Percentiles rank a stretch among this genome's conserved stretches.
These are phyloP conservation scores for Alethe castanea DNA, from an alignment of 2,113 vertebrate species.

Conservation along the genomic window DNA sequence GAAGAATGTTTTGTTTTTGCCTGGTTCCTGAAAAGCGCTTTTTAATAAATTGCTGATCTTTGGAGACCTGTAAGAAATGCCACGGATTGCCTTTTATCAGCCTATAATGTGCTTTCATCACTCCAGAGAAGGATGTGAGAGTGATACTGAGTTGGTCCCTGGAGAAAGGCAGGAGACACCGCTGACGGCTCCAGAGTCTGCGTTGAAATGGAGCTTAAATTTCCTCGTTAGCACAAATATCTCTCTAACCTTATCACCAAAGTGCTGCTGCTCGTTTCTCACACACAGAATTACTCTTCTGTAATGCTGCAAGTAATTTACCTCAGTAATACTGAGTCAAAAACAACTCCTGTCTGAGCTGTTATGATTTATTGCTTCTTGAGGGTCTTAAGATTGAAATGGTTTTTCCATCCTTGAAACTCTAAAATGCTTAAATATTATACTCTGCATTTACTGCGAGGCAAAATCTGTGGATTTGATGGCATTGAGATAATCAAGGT, in stretches of 20 bases:
- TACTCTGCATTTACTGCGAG: background rate
- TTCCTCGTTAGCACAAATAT: background rate
- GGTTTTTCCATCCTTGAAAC: background rate
- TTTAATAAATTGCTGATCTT: slow-evolving; percentile 58
- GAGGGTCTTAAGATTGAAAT: background rate
- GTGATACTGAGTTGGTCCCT: slow-evolving; percentile 32
- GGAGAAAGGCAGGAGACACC: slow-evolving; percentile 6
- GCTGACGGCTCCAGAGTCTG: background rate
- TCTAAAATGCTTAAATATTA: background rate
- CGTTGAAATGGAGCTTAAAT: background rate
- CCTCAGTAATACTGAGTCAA: background rate
- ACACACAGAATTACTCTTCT: background rate
- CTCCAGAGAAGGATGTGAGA: slow-evolving; percentile 29
- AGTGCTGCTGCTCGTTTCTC: background rate
- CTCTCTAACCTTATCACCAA: background rate
- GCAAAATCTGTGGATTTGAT: background rate
- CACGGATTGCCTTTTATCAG: slow-evolving; percentile 47
- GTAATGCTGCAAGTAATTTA: background rate
- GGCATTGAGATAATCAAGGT: background rate
- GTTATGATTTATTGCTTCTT: background rate
- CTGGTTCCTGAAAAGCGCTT: slow-evolving; percentile 24
- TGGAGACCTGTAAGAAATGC: slow-evolving; percentile 42
- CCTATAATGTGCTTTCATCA: slow-evolving; percentile 44
- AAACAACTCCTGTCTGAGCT: background rate
- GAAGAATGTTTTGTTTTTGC: background rate